Evolutionary conservation across 2,113 vertebrate species (phyloP), one percentile per base, ranked within the genome.

Genomic region (Thunnus maccoyii): DNA sequence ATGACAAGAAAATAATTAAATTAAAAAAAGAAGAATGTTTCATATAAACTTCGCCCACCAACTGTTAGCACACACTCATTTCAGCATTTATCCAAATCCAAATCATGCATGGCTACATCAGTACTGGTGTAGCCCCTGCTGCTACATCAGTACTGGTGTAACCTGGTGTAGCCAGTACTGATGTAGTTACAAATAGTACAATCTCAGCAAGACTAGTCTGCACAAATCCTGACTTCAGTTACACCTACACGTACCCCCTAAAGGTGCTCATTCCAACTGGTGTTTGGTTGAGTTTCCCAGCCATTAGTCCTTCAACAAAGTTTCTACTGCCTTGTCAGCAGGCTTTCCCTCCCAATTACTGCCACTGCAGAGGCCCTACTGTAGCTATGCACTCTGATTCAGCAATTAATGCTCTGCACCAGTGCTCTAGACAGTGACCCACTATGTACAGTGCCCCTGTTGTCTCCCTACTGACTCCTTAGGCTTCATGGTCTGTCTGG

Each of bases 331-430:
- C 60, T 86, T 85, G 88, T 94, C 91, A 92, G 92, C 85, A 90
- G 78, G 75, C 81, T 76, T 88, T 71, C 60, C 52, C 25, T 87
- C 65, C 86, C 89, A 93, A 92, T 94, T 94, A 92, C 87, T 84
- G 73, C 69, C 80, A 75, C 90, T 78, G 88, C 88, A 88, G 85
- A 79, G 71, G 75, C 55, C 58, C 76, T 30, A 30, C 27, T 30
- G 27, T 76, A 75, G 77, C 72, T 73, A 77, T 78, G 52, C 71
- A 84, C 78, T 89, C 80, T 87, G 85, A 92, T 91, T 91, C 88
- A 89, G 84, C 88, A 91, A 88, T 92, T 90, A 92, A 89, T 82
- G 80, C 80, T 67, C 71, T 88, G 83, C 85, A 81, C 65, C 80
- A 65, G 44, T 48, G 47, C 54, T 85, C 63, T 66, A 62, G 82